Base-by-base conservation (phyloP, 2,797 vertebrate genomes). In the Hozukius guyotensis region DNA sequence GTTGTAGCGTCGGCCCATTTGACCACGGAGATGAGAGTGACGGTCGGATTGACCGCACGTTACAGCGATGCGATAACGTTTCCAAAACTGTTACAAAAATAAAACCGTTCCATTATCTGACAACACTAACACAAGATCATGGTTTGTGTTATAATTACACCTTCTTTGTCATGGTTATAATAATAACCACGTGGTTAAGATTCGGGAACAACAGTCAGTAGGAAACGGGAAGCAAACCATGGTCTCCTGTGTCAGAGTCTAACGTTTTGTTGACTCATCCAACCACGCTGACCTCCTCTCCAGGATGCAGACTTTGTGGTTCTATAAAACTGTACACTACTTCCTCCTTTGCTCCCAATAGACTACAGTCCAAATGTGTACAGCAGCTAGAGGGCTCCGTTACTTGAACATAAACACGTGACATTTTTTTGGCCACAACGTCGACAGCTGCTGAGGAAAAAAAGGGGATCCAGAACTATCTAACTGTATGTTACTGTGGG, bases 391-490 rank as follows among this genome's bases (percentile, higher is more conserved):
- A 31, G 18, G 3, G 4, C 10, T 67, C 24, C 24, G n/a, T 8
- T 18, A 56, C 67, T 7, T 20, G 9, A 16, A 36, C 31, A 14
- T 38, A 8, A 36, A 34, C 0, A 13, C 6, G 6, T 36, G 5
- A 27, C 6, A 22, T 49, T 20, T 38, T 36, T 63, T 36, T 36
- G 60, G 0, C n/a, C 20, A 22, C 8, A n/a, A 11, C 2, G 52
- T 2, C 12, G 0, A 55, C 24, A 31, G 11, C 14, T 2, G 8
- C 24, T 1, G 49, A 20, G 12, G 22, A 12, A 38, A 0, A 31
- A 71, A 71, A 32, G 25, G 9, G 6, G 36, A 72, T 72, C 49
- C 29, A 31, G 11, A 56, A 9, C 31, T 31, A 36, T 46, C 12
- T 12, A 36, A 49, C 38, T 29, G 20, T 14, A 63, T 63, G n/a